Evolutionary conservation across 2,797 vertebrate genomes (phyloP).

Genomic region (Rhinatrema bivittatum): DNA sequence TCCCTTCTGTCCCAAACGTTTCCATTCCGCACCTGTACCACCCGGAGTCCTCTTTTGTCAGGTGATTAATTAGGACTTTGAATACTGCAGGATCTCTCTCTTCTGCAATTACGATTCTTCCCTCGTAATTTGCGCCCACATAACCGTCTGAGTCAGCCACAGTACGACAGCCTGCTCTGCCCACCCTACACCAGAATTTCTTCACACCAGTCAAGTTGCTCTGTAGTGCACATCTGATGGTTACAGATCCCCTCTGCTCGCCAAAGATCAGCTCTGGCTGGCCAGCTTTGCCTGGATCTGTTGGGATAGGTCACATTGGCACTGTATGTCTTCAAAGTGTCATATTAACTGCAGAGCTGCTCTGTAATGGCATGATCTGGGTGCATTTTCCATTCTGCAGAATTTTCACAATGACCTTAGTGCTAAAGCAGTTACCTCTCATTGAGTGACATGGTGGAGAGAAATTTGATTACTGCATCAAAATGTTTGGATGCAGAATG

Average conservation of each 20-base stretch:
- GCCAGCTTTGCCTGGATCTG: neutral
- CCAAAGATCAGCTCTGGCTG: neutral
- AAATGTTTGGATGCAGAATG: no score
- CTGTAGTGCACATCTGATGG: conserved; percentile 16
- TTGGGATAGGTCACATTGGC: neutral
- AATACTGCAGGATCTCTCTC: conserved; percentile 16
- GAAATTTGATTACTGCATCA: no score
- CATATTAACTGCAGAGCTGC: accelerated
- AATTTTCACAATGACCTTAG: no score
- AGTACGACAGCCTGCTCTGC: neutral
- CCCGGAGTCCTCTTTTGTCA: conserved; percentile 23
- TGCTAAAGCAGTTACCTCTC: no score
- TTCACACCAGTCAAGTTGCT: accelerated
- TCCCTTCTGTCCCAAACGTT: accelerated
- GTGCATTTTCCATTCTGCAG: neutral
- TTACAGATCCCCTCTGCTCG: conserved; percentile 11
- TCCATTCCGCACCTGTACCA: conserved; percentile 29
- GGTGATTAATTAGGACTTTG: conserved; percentile 24
- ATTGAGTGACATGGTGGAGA: no score
- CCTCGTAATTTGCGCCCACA: neutral
- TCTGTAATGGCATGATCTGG: neutral
- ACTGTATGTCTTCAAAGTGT: no score
- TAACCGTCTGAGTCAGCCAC: neutral
- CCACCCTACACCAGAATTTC: conserved; percentile 35
- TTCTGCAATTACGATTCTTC: conserved; percentile 14